Evolutionary conservation across 1,140 invertebrate species (phyloP).

Genomic region (Apis florea): DNA sequence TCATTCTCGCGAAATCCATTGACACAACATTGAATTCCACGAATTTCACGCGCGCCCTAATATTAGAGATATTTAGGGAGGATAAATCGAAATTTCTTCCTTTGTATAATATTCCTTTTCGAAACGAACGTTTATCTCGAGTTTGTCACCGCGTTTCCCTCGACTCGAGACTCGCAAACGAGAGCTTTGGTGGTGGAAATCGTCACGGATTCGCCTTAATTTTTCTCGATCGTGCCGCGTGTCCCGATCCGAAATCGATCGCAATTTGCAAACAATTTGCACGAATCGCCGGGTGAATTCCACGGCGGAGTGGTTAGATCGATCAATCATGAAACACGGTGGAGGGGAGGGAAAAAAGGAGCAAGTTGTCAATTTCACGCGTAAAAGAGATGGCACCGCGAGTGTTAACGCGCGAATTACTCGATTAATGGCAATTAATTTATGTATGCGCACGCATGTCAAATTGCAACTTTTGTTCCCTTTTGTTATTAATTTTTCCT

Average conservation of each 20-base stretch:
- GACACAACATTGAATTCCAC: constrained; percentile 16
- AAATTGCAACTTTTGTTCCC: background rate
- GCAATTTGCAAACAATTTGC: constrained; percentile 67
- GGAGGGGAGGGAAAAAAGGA: background rate
- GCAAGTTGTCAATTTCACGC: constrained; percentile 23
- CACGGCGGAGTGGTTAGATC: constrained; percentile 31
- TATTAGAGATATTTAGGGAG: background rate
- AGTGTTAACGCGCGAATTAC: background rate
- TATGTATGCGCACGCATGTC: background rate
- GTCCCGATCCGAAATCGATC: constrained; percentile 47
- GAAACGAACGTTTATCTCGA: no score
- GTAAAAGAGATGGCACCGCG: background rate
- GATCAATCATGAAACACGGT: constrained; percentile 51
- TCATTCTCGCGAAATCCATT: constrained; percentile 52
- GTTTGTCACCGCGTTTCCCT: no score
- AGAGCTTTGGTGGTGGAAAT: background rate
- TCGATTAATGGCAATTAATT: constrained; percentile 27
- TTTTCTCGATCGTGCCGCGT: constrained; percentile 22
- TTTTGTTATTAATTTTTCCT: background rate
- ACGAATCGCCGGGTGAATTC: constrained; percentile 62
- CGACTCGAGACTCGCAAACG: background rate
- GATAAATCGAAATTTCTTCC: no score
- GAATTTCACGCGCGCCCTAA: background rate
- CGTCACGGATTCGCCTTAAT: background rate
- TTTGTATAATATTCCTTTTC: no score